Evolutionary conservation across 1,140 invertebrate genomes (phyloP), one percentile per base, ranked within the genome.

Genomic region (Pentalonia nigronervosa): DNA sequence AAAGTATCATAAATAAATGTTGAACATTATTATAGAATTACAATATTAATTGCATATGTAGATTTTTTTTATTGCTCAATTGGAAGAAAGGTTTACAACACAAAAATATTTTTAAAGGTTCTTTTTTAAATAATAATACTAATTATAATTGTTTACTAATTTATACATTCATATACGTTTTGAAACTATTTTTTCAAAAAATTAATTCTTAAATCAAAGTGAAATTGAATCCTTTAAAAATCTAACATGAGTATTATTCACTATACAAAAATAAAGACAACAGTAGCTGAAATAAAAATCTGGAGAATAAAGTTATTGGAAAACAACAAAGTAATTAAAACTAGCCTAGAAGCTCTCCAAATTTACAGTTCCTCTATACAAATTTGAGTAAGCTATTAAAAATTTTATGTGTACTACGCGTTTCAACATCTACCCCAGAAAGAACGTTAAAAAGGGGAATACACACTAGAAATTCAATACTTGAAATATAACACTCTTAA

Each of bases 201-300:
- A 83, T 21, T 17, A 84, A 20, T 34, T 21, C 20, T 20, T 84
- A 23, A 84, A 8, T 84, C 20, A 20, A 45, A 45, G 36, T 84
- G 81, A 84, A 84, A 45, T 41, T 84, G 36, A 84, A 34, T 41
- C 81, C 20, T 84, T 84, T 84, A 17, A 84, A 84, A 84, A 84
- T 84, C 36, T 41, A 6, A 1, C 17, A n/a, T 45, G 34, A 45
- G 36, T 84, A 45, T 45, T 84, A 84, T 84, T 84, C 21, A 45
- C 36, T 36, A 3, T 21, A 45, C 25, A 6, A 25, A 84, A 84
- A 84, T 45, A 84, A 84, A 41, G 21, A 84, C 7, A 84, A 84
- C 23, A 84, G 81, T 84, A 3, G 81, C 34, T 25, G 81, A 84
- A 45, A 6, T 84, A 6, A 84, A 84, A 84, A 84, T 84, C 6